Conservation (phyloP, 2,797 vertebrate genomes). For the Delichon dasypus region DNA sequence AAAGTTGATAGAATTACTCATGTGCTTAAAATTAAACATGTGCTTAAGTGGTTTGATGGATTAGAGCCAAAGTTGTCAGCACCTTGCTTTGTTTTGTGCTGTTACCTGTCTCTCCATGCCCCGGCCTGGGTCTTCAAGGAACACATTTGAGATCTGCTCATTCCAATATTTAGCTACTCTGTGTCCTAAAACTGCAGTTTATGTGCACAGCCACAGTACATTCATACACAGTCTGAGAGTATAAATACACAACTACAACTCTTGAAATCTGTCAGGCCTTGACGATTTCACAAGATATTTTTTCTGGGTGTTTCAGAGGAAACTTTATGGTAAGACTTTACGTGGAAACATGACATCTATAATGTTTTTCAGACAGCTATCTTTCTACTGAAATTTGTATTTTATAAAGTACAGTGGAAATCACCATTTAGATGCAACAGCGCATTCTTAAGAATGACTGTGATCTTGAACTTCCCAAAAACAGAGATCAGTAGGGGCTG, state of each 20-base stretch:
- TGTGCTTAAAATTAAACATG: constrained; percentile 70
- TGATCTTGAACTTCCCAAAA: background rate
- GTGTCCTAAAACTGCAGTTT: background rate
- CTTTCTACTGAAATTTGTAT: background rate
- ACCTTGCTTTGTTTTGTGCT: constrained; percentile 56
- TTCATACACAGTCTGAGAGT: background rate
- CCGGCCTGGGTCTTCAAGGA: background rate
- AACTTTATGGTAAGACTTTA: background rate
- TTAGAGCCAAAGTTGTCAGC: constrained; percentile 62
- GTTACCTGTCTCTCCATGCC: constrained; percentile 11
- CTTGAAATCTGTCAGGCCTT: background rate
- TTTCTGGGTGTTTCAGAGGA: background rate
- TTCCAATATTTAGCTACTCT: background rate
- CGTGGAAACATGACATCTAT: background rate
- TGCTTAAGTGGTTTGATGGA: constrained; percentile 65
- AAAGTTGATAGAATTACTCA: constrained; percentile 70
- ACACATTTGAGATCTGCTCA: background rate
- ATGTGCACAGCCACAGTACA: background rate
- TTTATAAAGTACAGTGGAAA: background rate
- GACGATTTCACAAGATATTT: background rate
- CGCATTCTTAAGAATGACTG: background rate
- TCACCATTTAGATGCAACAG: background rate
- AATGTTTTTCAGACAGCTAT: background rate
- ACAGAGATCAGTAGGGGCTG: background rate
- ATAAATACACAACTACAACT: background rate